phyloP scores from a whole-genome alignment of 30 jellyfish, hydroid and myxozoan species.

The Rhopilema esculentum region DNA sequence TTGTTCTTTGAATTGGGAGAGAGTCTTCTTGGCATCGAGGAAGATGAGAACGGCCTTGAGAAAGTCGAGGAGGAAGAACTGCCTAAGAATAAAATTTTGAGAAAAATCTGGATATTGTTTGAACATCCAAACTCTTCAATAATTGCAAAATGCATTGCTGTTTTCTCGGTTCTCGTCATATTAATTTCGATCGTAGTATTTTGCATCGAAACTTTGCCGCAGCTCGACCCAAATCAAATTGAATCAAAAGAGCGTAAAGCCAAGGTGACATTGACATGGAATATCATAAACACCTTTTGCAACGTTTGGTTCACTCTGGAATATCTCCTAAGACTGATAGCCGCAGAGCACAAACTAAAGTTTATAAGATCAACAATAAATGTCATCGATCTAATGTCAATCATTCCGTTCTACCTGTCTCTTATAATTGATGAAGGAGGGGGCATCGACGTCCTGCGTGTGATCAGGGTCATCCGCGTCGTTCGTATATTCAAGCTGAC shows the following conservation, averaged over 20 bases:
- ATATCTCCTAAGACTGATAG: constrained; percentile 77
- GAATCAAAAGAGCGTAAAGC: constrained; percentile 27
- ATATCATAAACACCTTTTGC: constrained; percentile 77
- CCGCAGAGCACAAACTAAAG: constrained; percentile 76
- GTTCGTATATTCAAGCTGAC: constrained; percentile 95
- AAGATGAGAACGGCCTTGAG: constrained; percentile 46
- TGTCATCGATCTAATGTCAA: constrained; percentile 88
- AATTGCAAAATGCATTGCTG: constrained; percentile 76
- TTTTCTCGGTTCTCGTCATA: constrained; percentile 83
- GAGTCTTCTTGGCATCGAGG: constrained; percentile 58
- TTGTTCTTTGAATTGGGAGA: constrained; percentile 94
- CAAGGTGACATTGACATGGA: constrained; percentile 81
- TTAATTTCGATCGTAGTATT: constrained; percentile 86
- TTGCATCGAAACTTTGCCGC: constrained; percentile 94
- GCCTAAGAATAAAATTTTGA: constrained; percentile 65
- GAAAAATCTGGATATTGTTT: constrained; percentile 84
- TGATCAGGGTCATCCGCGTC: constrained; percentile 93
- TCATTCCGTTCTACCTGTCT: constrained; percentile 87
- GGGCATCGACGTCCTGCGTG: constrained; percentile 90
- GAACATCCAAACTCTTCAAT: constrained; percentile 92
- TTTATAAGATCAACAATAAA: constrained; percentile 81
- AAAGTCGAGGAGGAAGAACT: constrained; percentile 66
- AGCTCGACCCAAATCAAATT: constrained; percentile 78
- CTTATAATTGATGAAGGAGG: constrained; percentile 77
- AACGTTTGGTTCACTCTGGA: constrained; percentile 98